Evolutionary conservation across 2,888 invertebrate genomes (phyloP), one percentile per base, ranked within the genome.

Genomic region (Microctonus hyperodae): DNA sequence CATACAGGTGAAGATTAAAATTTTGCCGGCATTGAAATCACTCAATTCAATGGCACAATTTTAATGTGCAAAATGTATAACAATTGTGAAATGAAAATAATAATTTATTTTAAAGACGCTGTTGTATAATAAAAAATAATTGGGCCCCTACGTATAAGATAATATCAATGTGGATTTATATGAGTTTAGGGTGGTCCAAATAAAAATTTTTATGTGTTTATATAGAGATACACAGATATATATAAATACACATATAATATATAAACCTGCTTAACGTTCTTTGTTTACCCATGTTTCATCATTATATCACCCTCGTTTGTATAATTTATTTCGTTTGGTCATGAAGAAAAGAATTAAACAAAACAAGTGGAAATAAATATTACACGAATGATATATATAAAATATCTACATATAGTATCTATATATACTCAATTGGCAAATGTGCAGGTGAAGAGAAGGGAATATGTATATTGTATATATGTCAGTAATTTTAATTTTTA

Each of bases 1-100:
- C 20, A 25, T 40, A 44, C 13, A 40, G 2, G n/a, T 23, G 25
- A n/a, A 40, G 37, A 23, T 20, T 6, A 35, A 20, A 35, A 16
- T 5, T 5, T 6, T 40, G 44, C 59, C 13, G 28, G 59, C 59
- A 59, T 59, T 59, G 59, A 59, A 59, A 28, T 59, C 59, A 44
- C 59, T 28, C 59, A 28, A 25, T 25, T 28, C 25, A 51, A 23
- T 10, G 11, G 4, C n/a, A 13, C 10, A 23, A 51, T 51, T 23
- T 9, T 2, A n/a, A 23, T 4, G 23, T 11, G 22, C 13, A 25
- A 23, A 22, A 50, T 22, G 37, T 35, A 9, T 35, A 35, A 31
- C 5, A 35, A 11, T 11, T 35, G 10, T 35, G 11, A n/a, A n/a
- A 35, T 35, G 9, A 11, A 10, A 35, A 35, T 11, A 35, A 35